Evolutionary conservation across 1,140 invertebrate genomes (phyloP).

Genomic region (Trichonephila clavipes): DNA sequence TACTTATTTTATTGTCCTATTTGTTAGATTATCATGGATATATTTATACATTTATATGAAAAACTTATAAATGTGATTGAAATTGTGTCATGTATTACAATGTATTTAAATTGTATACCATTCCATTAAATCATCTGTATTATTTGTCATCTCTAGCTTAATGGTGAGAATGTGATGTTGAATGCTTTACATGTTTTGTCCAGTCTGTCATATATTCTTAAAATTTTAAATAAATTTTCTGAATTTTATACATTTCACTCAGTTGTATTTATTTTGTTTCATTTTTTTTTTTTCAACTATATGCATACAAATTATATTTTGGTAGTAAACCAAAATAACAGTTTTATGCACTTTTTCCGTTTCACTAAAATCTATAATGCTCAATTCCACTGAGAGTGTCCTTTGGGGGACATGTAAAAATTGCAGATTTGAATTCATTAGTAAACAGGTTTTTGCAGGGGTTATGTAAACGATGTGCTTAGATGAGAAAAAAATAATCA

Average conservation of each 20-base stretch:
- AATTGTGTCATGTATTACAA: not conserved
- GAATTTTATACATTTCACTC: not conserved
- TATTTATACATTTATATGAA: not conserved
- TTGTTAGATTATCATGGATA: slow-evolving; percentile 5
- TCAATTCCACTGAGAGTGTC: too few relatives aligned
- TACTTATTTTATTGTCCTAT: slow-evolving; percentile 7
- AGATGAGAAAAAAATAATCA: too few relatives aligned
- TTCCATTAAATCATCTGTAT: slow-evolving; percentile 38
- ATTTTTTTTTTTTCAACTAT: too few relatives aligned
- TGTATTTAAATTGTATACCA: not conserved
- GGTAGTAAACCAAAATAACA: too few relatives aligned
- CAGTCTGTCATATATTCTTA: not conserved
- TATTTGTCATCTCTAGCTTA: slow-evolving; percentile 12
- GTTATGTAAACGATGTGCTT: too few relatives aligned
- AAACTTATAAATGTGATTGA: not conserved
- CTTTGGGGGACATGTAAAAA: too few relatives aligned
- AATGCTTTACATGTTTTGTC: slow-evolving; percentile 1
- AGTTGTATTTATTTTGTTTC: not conserved
- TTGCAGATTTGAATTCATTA: too few relatives aligned
- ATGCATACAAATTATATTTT: too few relatives aligned
- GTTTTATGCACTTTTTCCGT: too few relatives aligned
- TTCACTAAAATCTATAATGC: too few relatives aligned
- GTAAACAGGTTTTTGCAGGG: too few relatives aligned
- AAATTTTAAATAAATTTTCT: not conserved
- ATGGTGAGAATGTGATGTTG: not conserved